Evolutionary conservation across 2,888 invertebrate species (phyloP).

Genomic region (Cancer borealis): DNA sequence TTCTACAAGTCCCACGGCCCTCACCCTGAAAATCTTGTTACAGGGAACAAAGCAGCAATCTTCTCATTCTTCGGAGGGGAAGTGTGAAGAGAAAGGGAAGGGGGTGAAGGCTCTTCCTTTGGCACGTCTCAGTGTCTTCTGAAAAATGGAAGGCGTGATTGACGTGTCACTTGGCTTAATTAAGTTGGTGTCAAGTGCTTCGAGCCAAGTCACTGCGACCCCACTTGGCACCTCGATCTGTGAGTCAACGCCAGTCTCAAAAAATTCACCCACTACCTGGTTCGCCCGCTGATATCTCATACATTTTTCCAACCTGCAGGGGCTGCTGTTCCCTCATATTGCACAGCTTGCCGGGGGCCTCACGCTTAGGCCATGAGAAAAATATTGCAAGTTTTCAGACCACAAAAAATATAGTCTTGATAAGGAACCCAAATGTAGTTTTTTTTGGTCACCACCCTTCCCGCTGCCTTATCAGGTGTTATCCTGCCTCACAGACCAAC

Average conservation of each 20-base stretch:
- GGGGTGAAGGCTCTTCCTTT: not conserved
- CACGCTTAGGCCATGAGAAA: not conserved
- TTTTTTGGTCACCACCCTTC: not conserved
- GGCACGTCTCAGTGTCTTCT: not conserved
- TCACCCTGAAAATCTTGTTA: not conserved
- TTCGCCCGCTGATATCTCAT: not conserved
- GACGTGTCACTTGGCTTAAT: not conserved
- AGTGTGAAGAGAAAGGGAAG: not conserved
- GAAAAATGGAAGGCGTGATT: conserved; percentile 5
- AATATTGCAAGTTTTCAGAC: not conserved
- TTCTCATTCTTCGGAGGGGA: not conserved
- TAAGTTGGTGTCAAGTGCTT: not conserved
- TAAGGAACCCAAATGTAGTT: not conserved
- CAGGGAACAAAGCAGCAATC: conserved; percentile 17
- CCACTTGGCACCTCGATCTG: not conserved
- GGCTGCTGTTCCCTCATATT: not conserved
- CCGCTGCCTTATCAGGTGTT: not conserved
- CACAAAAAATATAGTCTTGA: not conserved
- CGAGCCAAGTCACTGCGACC: not conserved
- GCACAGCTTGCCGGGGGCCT: not conserved
- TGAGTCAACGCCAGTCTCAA: not conserved
- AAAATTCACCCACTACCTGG: not conserved
- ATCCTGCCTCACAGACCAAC: not conserved
- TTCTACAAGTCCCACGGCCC: not conserved
- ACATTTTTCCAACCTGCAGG: not conserved